Evolutionary conservation across 2,113 vertebrate genomes (phyloP), one percentile per base, ranked within the genome.

Genomic region (Lipophrys pholis): DNA sequence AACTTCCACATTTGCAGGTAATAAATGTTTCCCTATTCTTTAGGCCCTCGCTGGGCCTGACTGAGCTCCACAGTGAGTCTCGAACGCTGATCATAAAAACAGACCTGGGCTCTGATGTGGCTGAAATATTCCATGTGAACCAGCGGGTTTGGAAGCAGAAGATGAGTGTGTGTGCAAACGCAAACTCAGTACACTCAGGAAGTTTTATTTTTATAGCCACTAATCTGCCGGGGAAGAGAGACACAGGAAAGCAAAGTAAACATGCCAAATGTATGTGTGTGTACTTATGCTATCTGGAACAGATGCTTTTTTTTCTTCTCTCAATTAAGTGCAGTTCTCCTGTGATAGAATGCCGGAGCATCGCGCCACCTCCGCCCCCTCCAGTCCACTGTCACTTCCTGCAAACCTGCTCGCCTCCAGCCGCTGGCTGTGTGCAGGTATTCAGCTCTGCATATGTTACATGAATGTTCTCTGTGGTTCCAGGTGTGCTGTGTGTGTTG

Each of bases 311-410:
- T 30, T 68, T 56, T 84, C 84, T 76, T 76, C 43, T 30, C 21
- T 30, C 21, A 30, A 30, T 30, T 30, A 56, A 69, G 36, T 53
- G 57, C 38, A 53, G 59, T 84, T 54, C 6, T 75, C 54, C 16
- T 78, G 56, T 81, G 76, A 80, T 78, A 80, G 68, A 81, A 76
- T 73, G 70, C 67, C 42, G 59, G 53, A 35, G 74, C 30, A 58
- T 89, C 85, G 84, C 82, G n/a, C 87, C 85, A 86, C 78, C 69
- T 41, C 11, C 45, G 17, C 56, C 67, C 54, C 69, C 3, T 15
- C 38, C 16, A n/a, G 14, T 49, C 41, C 21, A 30, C 17, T 9
- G 0, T 14, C 8, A 2, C 51, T 56, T 65, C 39, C 57, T 48
- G 21, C 39, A 45, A 59, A 82, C 53, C 53, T 41, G 42, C 16